Percentiles rank a stretch among this genome's conserved stretches.
These are phyloP conservation scores for Pandemis cinnamomeana DNA, from an alignment of 2,888 invertebrate species.

Conservation along the genomic window DNA sequence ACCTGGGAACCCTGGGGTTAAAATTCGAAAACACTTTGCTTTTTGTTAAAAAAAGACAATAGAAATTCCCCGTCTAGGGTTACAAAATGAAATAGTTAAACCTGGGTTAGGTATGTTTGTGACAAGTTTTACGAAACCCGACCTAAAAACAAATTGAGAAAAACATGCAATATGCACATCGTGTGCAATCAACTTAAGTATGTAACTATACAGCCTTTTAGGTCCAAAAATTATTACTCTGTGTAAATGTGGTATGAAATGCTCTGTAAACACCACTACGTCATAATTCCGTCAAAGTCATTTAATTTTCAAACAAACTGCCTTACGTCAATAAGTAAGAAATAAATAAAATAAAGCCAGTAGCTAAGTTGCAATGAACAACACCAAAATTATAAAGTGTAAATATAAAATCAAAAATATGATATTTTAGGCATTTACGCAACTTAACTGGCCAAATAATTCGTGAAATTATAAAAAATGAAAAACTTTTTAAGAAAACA, in stretches of 20 bases:
- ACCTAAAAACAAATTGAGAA: no score
- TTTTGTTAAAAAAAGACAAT: not conserved
- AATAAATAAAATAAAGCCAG: not conserved
- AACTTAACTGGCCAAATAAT: not conserved
- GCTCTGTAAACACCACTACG: not conserved
- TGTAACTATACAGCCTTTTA: not conserved
- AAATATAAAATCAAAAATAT: slow-evolving; percentile 1
- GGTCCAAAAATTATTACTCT: not conserved
- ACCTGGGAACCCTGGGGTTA: not conserved
- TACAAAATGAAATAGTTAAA: no score
- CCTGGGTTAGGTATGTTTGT: no score
- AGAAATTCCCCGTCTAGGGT: not conserved
- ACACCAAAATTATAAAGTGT: slow-evolving; percentile 1
- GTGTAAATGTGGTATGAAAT: not conserved
- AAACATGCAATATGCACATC: no score
- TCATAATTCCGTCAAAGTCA: not conserved
- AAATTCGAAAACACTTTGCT: not conserved
- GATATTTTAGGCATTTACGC: not conserved
- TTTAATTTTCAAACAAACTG: not conserved
- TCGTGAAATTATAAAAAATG: not conserved
- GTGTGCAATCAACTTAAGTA: not conserved
- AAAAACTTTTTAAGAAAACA: not conserved
- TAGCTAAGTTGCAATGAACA: not conserved
- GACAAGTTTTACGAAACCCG: no score
- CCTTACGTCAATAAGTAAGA: not conserved